A percentile compares a stretch with the other conserved stretches of the same genome.
These are phyloP conservation scores for Meta bourneti DNA, from an alignment of 2,888 invertebrate species.

Conservation along the genomic window DNA sequence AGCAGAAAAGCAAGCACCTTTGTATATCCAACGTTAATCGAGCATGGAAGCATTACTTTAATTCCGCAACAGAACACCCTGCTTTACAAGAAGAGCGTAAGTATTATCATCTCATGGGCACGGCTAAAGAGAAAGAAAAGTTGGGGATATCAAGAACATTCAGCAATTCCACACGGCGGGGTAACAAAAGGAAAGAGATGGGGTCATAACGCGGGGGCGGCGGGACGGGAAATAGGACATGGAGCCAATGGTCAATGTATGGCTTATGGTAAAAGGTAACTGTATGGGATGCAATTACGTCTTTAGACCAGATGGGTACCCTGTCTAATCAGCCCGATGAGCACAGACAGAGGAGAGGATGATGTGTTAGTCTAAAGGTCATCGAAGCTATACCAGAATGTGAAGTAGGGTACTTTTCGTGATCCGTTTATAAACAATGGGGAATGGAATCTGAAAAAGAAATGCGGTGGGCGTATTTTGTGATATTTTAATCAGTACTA, in stretches of 20 bases:
- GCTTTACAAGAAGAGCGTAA: not conserved
- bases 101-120: not conserved
- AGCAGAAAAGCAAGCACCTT: not conserved
- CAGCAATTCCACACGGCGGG: not conserved
- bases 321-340: conserved; percentile 1
- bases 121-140: not conserved
- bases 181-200: not conserved
- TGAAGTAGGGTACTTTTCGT: conserved; percentile 5
- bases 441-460: no score
- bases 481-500: no score
- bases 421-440: not conserved
- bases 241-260: conserved; percentile 5
- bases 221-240: conserved; percentile 5
- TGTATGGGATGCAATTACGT: conserved; percentile 14
- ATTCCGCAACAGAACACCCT: not conserved
- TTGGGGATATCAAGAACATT: not conserved
- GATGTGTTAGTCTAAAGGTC: conserved; percentile 24
- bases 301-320: conserved; percentile 26
- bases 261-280: conserved; percentile 4
- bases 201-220: not conserved
- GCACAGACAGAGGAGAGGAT: not conserved
- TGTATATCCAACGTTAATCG: not conserved
- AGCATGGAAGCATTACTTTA: not conserved
- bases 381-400: not conserved
- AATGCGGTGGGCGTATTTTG: no score